A percentile compares a stretch with the other conserved stretches of the same genome.
These are phyloP conservation scores for Schizaphis graminum DNA, from an alignment of 2,888 invertebrate species.

Conservation along the genomic window DNA sequence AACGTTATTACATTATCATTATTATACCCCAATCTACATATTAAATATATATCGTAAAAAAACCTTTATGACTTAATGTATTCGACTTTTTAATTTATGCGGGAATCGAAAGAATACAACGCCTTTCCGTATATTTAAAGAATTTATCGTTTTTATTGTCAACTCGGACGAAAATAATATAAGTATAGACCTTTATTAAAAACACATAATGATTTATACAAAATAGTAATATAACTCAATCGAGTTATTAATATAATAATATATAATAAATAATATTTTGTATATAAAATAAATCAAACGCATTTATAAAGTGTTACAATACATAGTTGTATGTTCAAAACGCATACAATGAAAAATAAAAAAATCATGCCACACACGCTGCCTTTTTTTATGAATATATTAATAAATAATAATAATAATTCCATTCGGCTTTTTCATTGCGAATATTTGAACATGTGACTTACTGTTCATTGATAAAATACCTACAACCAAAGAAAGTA, in stretches of 20 bases:
- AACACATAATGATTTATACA: not conserved
- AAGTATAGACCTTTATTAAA: not conserved
- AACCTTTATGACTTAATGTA: not conserved
- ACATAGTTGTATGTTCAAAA: not conserved
- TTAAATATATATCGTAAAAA: not conserved
- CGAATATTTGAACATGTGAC: not conserved
- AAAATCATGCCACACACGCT: slow-evolving; percentile 11
- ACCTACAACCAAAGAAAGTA: not conserved
- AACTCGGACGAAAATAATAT: not conserved
- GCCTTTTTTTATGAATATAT: not conserved
- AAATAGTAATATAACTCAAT: not conserved
- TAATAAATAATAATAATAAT: slow-evolving; percentile 26
- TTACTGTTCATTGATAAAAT: not conserved
- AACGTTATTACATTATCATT: not conserved
- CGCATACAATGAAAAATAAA: not conserved
- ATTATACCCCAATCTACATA: not conserved
- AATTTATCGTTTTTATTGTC: slow-evolving; percentile 6
- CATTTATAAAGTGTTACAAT: not conserved
- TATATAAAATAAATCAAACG: slow-evolving; percentile 9
- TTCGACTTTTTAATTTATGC: not conserved
- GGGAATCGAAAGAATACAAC: not conserved
- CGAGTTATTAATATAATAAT: not conserved
- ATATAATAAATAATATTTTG: not conserved
- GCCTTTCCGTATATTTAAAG: not conserved
- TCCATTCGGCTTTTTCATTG: not conserved